phyloP scores from a whole-genome alignment of 2,888 invertebrate species.

The Aleiodes alternator region DNA sequence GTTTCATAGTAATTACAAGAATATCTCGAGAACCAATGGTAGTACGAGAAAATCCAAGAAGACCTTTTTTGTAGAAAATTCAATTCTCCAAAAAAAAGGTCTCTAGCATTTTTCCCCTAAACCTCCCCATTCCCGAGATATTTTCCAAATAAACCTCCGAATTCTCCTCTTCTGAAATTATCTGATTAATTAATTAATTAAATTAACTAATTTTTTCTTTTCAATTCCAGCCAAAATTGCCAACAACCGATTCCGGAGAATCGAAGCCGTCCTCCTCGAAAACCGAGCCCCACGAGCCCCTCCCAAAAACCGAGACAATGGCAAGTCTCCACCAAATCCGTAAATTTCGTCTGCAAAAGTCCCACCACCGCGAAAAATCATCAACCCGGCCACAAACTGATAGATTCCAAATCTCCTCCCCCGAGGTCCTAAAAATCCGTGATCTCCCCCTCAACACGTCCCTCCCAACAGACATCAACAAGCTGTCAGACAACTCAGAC shows the following conservation, averaged over 20 bases:
- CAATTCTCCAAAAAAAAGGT: too few species aligned
- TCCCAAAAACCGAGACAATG: constrained; percentile 63
- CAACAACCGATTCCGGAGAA: constrained; percentile 55
- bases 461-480: constrained; percentile 47
- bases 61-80: too few species aligned
- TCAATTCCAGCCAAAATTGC: constrained; percentile 56
- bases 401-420: not conserved
- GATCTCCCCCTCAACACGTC: not conserved
- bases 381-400: constrained; percentile 43
- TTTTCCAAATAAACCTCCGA: too few species aligned
- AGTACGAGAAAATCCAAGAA: too few species aligned
- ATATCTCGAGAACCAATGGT: too few species aligned
- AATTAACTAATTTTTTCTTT: constrained; percentile 12
- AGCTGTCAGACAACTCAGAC: constrained; percentile 19
- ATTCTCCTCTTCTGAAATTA: too few species aligned
- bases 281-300: constrained; percentile 35
- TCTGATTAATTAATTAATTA: not conserved
- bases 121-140: too few species aligned
- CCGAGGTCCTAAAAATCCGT: not conserved
- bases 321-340: constrained; percentile 64
- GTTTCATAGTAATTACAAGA: too few species aligned
- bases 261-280: constrained; percentile 53
- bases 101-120: too few species aligned
- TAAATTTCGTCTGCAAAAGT: constrained; percentile 65
- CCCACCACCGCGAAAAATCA: constrained; percentile 26